phyloP scores from a whole-genome alignment of 2,888 invertebrate species.

The Cephonodes hylas region DNA sequence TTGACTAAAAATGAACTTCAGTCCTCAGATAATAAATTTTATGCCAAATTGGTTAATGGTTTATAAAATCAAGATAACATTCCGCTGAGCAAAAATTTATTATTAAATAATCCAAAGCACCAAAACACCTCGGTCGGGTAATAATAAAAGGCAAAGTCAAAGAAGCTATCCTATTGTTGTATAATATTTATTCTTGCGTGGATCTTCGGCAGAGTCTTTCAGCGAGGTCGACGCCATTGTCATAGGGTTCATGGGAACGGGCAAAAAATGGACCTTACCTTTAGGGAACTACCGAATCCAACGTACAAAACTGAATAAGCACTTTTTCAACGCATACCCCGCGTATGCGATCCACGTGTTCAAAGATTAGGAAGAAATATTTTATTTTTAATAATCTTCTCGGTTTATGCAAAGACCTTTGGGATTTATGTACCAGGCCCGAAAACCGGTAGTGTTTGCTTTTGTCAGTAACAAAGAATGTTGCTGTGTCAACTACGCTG shows the following conservation, averaged over 20 bases:
- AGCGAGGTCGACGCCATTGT: slow-evolving; percentile 75
- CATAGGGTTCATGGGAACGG: slow-evolving; percentile 77
- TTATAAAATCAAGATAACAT: too few species aligned
- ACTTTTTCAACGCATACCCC: slow-evolving; percentile 65
- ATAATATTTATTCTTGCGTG: slow-evolving; percentile 79
- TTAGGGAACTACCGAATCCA: slow-evolving; percentile 56
- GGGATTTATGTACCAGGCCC: slow-evolving; percentile 14
- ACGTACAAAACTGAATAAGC: slow-evolving; percentile 74
- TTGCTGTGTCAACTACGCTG: neutral
- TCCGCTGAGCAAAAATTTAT: neutral
- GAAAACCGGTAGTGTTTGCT: slow-evolving; percentile 35
- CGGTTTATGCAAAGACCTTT: slow-evolving; percentile 48
- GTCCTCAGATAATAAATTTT: too few species aligned
- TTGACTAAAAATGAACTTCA: neutral
- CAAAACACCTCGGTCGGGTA: slow-evolving; percentile 38
- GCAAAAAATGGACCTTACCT: slow-evolving; percentile 74
- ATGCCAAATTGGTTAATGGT: neutral
- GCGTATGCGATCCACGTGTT: slow-evolving; percentile 70
- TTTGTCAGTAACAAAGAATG: slow-evolving; percentile 34
- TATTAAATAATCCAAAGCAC: slow-evolving; percentile 33
- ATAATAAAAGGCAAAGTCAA: slow-evolving; percentile 65
- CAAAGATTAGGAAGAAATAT: slow-evolving; percentile 57
- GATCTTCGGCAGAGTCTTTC: slow-evolving; percentile 70
- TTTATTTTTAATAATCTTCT: slow-evolving; percentile 60
- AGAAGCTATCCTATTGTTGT: slow-evolving; percentile 77